A percentile compares a stretch with the other conserved stretches of the same genome.
Conservation (phyloP, 1,140 invertebrate genomes). For the Tigriopus japonicus region DNA sequence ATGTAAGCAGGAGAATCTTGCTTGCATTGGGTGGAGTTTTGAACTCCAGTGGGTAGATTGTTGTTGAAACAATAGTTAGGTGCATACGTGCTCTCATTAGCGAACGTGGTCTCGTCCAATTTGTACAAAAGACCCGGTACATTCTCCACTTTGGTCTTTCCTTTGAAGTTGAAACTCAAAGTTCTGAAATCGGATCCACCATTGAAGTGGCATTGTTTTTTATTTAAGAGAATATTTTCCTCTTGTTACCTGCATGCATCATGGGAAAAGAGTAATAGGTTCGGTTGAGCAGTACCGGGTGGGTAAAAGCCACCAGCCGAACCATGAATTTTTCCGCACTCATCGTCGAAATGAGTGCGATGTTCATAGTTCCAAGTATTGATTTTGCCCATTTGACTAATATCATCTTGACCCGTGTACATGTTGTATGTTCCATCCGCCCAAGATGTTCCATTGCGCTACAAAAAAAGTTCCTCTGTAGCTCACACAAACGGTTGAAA, state of each 20-base stretch:
- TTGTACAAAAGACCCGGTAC: not conserved
- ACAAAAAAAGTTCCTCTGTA: not conserved
- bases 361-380: not conserved
- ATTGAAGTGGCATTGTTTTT: too few relatives aligned
- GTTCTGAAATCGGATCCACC: too few relatives aligned
- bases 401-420: not conserved
- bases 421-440: not conserved
- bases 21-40: not conserved
- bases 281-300: not conserved
- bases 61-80: not conserved
- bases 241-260: too few relatives aligned
- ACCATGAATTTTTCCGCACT: not conserved
- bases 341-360: not conserved
- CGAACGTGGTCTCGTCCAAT: not conserved
- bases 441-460: not conserved
- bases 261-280: too few relatives aligned
- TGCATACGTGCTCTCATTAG: not conserved
- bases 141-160: not conserved
- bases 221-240: too few relatives aligned
- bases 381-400: not conserved
- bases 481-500: not conserved
- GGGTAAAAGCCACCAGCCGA: not conserved
- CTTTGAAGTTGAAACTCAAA: too few relatives aligned
- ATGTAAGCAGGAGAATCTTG: not conserved
- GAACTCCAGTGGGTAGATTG: not conserved